These are phyloP conservation scores for Arge pagana DNA, from an alignment of 2,888 invertebrate species.

Conservation along the genomic window DNA sequence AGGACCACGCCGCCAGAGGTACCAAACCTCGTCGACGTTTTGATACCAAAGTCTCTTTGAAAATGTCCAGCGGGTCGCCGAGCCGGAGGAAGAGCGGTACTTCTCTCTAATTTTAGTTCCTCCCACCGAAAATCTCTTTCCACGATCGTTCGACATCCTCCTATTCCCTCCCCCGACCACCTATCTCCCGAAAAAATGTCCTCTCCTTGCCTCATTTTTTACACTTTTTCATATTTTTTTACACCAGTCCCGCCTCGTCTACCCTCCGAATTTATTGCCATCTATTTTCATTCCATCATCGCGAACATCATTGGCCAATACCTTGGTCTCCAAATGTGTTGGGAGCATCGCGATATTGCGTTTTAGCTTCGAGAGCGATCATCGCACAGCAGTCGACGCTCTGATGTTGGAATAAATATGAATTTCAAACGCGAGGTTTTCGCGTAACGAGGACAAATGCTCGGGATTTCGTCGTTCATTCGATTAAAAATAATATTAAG, in stretches of 20 bases:
- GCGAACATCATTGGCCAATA: constrained; percentile 26
- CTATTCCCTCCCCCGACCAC: constrained; percentile 3
- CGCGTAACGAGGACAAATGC: too few species aligned
- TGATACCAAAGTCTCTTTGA: constrained; percentile 42
- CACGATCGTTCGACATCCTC: constrained; percentile 10
- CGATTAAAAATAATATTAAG: too few species aligned
- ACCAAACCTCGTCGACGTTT: constrained; percentile 38
- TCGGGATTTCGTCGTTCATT: too few species aligned
- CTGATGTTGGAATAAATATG: too few species aligned
- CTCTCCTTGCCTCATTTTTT: background rate
- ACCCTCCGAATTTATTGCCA: constrained; percentile 28
- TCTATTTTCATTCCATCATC: constrained; percentile 43
- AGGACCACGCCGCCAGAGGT: background rate
- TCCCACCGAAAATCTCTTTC: constrained; percentile 37
- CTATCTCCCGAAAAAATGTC: constrained; percentile 21
- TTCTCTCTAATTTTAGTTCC: constrained; percentile 49
- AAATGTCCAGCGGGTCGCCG: constrained; percentile 39
- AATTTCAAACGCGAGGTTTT: too few species aligned
- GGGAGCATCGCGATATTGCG: constrained; percentile 4
- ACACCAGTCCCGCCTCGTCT: constrained; percentile 1
- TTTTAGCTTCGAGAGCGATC: constrained; percentile 24
- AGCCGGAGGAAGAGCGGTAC: constrained; percentile 32
- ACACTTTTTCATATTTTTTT: constrained; percentile 10
- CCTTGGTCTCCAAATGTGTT: constrained; percentile 20
- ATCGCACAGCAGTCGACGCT: too few species aligned